Conservation (phyloP, 2,113 vertebrate species). For the Hemicordylus capensis region DNA sequence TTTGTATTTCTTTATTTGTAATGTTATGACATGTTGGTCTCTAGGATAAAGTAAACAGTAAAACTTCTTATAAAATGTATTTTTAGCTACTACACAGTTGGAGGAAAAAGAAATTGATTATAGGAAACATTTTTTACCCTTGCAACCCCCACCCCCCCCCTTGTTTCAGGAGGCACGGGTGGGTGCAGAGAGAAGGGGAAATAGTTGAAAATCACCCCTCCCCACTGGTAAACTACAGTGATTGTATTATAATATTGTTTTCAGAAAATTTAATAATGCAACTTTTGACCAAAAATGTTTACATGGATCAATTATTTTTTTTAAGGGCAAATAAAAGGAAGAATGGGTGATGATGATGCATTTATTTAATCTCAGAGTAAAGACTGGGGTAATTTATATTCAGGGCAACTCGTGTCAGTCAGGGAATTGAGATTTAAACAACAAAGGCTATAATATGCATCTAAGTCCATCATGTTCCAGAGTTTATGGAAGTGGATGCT, state of each 20-base stretch:
- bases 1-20: neutral
- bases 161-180: no score
- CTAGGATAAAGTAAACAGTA: no score
- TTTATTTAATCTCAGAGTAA: neutral
- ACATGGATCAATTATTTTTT: neutral
- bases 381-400: neutral
- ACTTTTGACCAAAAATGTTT: neutral
- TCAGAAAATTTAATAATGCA: neutral
- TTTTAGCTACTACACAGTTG: no score
- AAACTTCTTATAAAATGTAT: no score
- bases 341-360: neutral
- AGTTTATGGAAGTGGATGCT: neutral
- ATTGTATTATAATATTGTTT: neutral
- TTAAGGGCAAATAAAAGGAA: neutral
- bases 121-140: no score
- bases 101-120: no score
- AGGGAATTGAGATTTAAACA: neutral
- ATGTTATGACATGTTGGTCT: neutral
- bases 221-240: no score
- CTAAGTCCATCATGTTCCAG: neutral
- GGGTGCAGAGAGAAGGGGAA: no score
- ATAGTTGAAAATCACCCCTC: no score
- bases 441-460: neutral
- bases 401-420: accelerated
- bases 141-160: no score